A percentile compares a stretch with the other conserved stretches of the same genome.
Evolutionary conservation across 53 echinoderm and acorn worm genomes (phyloP).

Genomic region (Luidia sarsii): DNA sequence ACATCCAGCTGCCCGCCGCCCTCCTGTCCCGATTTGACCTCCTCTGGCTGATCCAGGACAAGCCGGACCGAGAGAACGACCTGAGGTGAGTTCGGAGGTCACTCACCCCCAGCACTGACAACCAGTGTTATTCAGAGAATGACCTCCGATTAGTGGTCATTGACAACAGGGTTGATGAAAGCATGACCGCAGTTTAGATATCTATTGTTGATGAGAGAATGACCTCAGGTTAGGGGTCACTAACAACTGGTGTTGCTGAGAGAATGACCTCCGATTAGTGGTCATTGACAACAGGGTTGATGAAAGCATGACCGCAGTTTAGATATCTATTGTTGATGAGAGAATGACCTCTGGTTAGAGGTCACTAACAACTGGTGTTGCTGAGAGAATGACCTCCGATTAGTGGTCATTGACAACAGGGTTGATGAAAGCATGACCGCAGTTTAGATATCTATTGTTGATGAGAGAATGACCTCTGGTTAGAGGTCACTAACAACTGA

Average conservation of each 20-base stretch:
- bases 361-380: too few relatives aligned
- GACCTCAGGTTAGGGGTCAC: constrained; percentile 74
- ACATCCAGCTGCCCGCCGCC: constrained; percentile 96
- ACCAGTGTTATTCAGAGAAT: background rate
- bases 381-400: too few relatives aligned
- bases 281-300: background rate
- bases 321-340: too few relatives aligned
- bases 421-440: too few relatives aligned
- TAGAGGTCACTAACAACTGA: too few relatives aligned
- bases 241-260: background rate
- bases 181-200: too few relatives aligned
- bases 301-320: too few relatives aligned
- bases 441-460: too few relatives aligned
- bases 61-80: constrained; percentile 95
- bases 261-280: background rate
- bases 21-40: constrained; percentile 98
- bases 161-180: background rate
- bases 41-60: constrained; percentile 95
- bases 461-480: too few relatives aligned
- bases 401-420: too few relatives aligned
- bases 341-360: too few relatives aligned
- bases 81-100: constrained; percentile 62
- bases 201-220: too few relatives aligned
- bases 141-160: background rate
- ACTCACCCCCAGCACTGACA: background rate